Conservation (phyloP, 1,140 invertebrate species). For the Laodelphax striatellus region DNA sequence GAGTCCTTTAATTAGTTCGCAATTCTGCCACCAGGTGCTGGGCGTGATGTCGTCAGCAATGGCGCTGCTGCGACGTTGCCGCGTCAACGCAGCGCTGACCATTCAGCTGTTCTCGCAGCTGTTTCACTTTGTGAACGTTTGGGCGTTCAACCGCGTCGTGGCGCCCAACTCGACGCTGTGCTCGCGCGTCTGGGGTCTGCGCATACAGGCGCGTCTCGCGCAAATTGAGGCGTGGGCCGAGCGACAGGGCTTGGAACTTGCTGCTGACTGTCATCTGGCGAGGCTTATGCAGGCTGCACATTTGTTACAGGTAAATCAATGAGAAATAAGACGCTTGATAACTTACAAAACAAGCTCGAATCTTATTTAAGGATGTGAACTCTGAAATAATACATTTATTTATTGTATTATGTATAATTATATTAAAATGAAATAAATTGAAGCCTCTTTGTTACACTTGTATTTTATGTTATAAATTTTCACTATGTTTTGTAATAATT, state of each 20-base stretch:
- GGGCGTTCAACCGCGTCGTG: conserved; percentile 79
- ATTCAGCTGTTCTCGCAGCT: conserved; percentile 97
- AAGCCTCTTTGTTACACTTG: too few species aligned
- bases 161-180: conserved; percentile 35
- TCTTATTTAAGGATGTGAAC: too few species aligned
- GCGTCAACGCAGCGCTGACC: conserved; percentile 94
- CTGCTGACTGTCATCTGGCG: conserved; percentile 93
- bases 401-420: too few species aligned
- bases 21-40: conserved; percentile 34
- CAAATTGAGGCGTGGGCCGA: conserved; percentile 91
- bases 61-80: conserved; percentile 78
- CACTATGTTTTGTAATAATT: too few species aligned
- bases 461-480: too few species aligned
- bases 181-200: conserved; percentile 60
- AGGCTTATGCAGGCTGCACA: conserved; percentile 84
- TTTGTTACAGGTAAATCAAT: conserved; percentile 45
- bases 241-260: conserved; percentile 90
- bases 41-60: conserved; percentile 69
- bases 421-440: too few species aligned
- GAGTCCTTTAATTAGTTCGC: too few species aligned
- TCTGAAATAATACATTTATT: too few species aligned
- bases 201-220: conserved; percentile 71
- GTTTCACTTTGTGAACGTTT: conserved; percentile 95
- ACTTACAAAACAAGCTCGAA: too few species aligned
- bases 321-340: neutral